Base-by-base conservation (phyloP, 2,797 vertebrate genomes). In the Forpus xanthops region DNA sequence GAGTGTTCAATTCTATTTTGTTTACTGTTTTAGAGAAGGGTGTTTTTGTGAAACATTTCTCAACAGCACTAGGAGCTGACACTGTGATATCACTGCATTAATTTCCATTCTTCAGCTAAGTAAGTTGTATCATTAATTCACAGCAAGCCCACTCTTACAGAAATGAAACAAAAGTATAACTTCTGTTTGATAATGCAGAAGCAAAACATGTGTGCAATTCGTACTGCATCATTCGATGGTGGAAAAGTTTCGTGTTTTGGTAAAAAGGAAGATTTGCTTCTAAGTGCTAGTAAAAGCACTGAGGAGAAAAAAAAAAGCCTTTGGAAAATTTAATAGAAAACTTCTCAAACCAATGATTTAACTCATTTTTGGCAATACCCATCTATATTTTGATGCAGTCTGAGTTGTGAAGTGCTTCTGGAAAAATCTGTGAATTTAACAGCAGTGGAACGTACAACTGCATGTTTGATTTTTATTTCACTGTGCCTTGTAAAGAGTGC, bases 11-110 rank as follows among this genome's bases (percentile, higher is more conserved):
- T 33, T 93, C 47, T 89, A 82, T 89, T 62, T 90, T 96, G 50
- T 85, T 77, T 82, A 79, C 55, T 72, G 64, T 71, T 94, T 93
- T 83, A 86, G 71, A 91, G 70, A 31, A 91, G 33, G 20, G 65
- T 87, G 79, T 77, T 94, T 89, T 71, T 86, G 41, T 73, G 70
- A 95, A 95, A 95, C 17, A 45, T 89, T 78, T 91, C 50, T 65
- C 60, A 93, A 91, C 50, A 76, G 60, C 70, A 93, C 49, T 56
- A 70, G 52, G 53, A 92, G 56, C 23, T 90, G 67, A 93, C 13
- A 6, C 58, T 50, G 81, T 70, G 73, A 15, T 76, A 84, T 15
- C 39, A 45, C 35, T 89, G 42, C 45, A 96, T 47, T 74, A 11
- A 82, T 87, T 87, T 90, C 66, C 25, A 60, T 39, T 85, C 55